These are phyloP conservation scores for Patagioenas fasciata DNA, from an alignment of 2,113 vertebrate species.

Conservation along the genomic window DNA sequence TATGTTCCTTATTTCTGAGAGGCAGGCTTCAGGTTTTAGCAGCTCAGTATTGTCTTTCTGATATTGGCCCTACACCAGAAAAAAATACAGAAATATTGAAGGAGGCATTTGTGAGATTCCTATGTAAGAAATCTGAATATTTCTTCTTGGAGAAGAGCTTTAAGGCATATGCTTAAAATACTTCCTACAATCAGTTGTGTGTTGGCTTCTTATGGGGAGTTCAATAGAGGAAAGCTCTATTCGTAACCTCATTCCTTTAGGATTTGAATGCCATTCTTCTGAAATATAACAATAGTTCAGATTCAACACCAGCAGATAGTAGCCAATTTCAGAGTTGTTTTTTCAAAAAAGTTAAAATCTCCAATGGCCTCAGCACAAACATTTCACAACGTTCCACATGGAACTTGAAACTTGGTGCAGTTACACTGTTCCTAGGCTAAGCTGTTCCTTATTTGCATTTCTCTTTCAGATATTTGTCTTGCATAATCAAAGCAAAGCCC, in stretches of 20 bases:
- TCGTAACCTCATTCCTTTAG: neutral
- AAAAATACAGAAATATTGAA: neutral
- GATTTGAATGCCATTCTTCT: neutral
- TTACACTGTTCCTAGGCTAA: neutral
- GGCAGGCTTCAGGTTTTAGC: neutral
- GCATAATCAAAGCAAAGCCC: neutral
- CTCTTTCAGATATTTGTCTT: neutral
- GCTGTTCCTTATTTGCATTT: neutral
- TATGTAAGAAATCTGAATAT: accelerated
- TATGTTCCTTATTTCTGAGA: neutral
- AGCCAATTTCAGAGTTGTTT: neutral
- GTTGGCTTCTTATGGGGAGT: neutral
- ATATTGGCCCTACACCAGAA: neutral
- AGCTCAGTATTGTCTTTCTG: neutral
- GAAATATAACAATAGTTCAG: neutral
- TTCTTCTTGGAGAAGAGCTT: neutral
- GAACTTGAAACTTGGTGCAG: neutral
- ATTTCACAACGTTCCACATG: neutral
- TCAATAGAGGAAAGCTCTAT: neutral
- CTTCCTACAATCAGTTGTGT: neutral
- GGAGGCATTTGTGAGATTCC: neutral
- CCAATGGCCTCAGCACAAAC: neutral
- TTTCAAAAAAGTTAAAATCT: neutral
- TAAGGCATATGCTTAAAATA: neutral
- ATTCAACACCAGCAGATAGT: neutral